phyloP scores from a whole-genome alignment of 1,140 invertebrate species.

The Melanaphis sacchari region DNA sequence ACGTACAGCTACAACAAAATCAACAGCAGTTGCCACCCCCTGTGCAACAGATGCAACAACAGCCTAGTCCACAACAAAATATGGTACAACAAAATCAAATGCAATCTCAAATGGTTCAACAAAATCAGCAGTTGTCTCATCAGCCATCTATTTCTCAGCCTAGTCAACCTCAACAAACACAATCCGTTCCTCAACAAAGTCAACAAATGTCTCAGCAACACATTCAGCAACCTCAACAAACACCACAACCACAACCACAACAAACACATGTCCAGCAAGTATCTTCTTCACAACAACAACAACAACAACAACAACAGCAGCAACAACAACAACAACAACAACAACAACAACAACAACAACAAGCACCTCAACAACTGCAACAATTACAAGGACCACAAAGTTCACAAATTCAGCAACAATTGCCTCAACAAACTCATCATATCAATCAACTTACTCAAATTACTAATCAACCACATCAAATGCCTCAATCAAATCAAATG shows the following conservation, averaged over 20 bases:
- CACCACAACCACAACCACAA: slow-evolving; percentile 40
- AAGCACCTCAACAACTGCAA: slow-evolving; percentile 58
- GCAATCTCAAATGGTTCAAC: slow-evolving; percentile 65
- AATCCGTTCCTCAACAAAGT: slow-evolving; percentile 56
- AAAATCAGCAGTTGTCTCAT: slow-evolving; percentile 65
- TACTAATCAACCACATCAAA: slow-evolving; percentile 57
- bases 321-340: slow-evolving; percentile 59
- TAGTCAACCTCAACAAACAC: slow-evolving; percentile 57
- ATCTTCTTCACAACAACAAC: slow-evolving; percentile 57
- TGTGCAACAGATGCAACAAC: slow-evolving; percentile 58
- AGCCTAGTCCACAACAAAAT: slow-evolving; percentile 39
- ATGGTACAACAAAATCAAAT: slow-evolving; percentile 57
- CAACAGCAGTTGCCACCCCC: slow-evolving; percentile 48
- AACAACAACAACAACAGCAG: slow-evolving; percentile 50
- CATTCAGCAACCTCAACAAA: slow-evolving; percentile 44
- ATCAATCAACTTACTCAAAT: slow-evolving; percentile 59
- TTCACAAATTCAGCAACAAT: slow-evolving; percentile 60
- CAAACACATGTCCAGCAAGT: slow-evolving; percentile 58
- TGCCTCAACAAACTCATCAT: slow-evolving; percentile 58
- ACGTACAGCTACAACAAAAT: slow-evolving; percentile 45
- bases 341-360: slow-evolving; percentile 57
- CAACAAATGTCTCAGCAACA: slow-evolving; percentile 57
- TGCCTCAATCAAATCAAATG: slow-evolving; percentile 59
- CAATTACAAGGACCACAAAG: slow-evolving; percentile 59
- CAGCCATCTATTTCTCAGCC: slow-evolving; percentile 59